Percentiles rank a stretch among this genome's conserved stretches.
phyloP scores from a whole-genome alignment of 2,797 vertebrate species.

The Menidia menidia region DNA sequence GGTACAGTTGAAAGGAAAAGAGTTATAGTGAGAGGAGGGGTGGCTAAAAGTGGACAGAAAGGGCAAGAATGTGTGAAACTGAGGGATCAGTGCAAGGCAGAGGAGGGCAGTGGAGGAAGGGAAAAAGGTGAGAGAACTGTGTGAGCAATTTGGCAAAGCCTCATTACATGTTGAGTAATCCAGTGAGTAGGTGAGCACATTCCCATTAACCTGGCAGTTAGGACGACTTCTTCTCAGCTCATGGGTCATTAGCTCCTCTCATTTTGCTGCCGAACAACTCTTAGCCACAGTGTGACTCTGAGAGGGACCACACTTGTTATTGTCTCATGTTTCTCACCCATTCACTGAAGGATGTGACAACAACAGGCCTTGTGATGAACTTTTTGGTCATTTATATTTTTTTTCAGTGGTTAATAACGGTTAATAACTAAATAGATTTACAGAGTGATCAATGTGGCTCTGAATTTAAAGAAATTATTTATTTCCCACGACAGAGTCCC shows the following conservation, averaged over 20 bases:
- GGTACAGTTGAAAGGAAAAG: constrained; percentile 48
- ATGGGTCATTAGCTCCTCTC: constrained; percentile 68
- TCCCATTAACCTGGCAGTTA: constrained; percentile 42
- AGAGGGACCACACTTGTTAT: constrained; percentile 57
- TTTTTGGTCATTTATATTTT: too few relatives aligned
- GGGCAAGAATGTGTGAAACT: constrained; percentile 48
- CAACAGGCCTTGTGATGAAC: constrained; percentile 10
- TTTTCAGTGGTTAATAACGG: too few relatives aligned
- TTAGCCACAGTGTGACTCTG: constrained; percentile 44
- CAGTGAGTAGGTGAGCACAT: constrained; percentile 56
- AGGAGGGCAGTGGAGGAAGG: background rate
- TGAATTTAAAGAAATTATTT: too few relatives aligned
- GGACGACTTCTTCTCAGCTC: constrained; percentile 61
- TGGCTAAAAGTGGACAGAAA: constrained; percentile 29
- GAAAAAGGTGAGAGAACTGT: background rate
- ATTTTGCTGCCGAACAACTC: constrained; percentile 43
- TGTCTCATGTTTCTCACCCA: constrained; percentile 45
- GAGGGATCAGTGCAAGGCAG: constrained; percentile 4
- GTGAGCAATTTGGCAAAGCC: constrained; percentile 25
- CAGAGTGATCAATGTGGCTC: too few relatives aligned
- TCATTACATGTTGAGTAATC: constrained; percentile 42
- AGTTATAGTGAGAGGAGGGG: constrained; percentile 51
- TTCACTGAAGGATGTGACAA: constrained; percentile 25
- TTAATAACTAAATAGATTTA: too few relatives aligned
- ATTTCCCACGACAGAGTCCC: too few relatives aligned